Evolutionary conservation across 2,797 vertebrate genomes (phyloP).

Genomic region (Champsocephalus esox): DNA sequence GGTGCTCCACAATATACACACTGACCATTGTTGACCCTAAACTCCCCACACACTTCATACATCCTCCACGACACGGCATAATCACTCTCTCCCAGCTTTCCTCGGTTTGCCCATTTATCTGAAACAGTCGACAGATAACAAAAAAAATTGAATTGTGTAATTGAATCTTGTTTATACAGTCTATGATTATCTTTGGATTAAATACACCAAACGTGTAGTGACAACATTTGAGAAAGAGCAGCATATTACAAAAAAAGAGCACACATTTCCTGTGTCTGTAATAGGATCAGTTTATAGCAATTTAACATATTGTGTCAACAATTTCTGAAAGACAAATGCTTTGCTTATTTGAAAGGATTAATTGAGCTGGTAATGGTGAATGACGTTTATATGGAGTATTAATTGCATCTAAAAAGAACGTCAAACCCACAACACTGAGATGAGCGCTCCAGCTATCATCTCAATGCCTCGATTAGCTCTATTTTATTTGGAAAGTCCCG

Average conservation of each 20-base stretch:
- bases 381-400: constrained; percentile 13
- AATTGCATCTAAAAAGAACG: constrained; percentile 24
- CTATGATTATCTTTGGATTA: not conserved
- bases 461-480: constrained; percentile 28
- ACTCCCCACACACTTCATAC: constrained; percentile 13
- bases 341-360: constrained; percentile 6
- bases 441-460: constrained; percentile 40
- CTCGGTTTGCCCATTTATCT: not conserved
- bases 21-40: constrained; percentile 21
- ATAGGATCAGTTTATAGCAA: constrained; percentile 1
- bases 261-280: not conserved
- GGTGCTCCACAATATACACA: constrained; percentile 20
- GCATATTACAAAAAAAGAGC: not conserved
- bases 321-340: constrained; percentile 1
- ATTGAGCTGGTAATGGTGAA: not conserved
- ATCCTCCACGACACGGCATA: not conserved
- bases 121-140: not conserved
- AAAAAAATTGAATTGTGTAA: constrained; percentile 1
- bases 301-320: constrained; percentile 20
- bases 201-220: not conserved
- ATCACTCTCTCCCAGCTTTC: not conserved
- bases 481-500: constrained; percentile 49
- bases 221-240: not conserved
- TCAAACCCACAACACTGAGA: constrained; percentile 4
- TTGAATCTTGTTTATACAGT: not conserved